Evolutionary conservation across 2,113 vertebrate genomes (phyloP), one percentile per base, ranked within the genome.

Genomic region (Apodemus speciosus): DNA sequence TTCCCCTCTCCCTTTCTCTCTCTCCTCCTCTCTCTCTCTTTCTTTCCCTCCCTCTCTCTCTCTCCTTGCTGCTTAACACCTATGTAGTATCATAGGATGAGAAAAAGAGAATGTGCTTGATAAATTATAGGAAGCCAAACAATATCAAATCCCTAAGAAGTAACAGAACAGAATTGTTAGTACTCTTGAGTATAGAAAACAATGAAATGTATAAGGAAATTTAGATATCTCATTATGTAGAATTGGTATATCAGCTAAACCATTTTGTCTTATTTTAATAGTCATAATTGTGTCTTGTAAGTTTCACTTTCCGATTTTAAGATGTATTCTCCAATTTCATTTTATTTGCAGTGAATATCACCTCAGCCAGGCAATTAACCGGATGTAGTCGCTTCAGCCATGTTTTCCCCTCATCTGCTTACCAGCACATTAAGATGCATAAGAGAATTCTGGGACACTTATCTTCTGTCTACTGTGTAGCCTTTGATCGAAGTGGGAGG

Each of bases 351-450:
- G 99, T 99, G 92, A 98, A 98, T 97, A 98, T 99, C 95, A 98
- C 99, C 97, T 98, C 98, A 94, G 99, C 99, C 97, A 99, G 99
- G 69, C 99, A 99, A 97, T 97, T 98, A 96, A 99, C 99, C 51
- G 99, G 99, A 96, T 98, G 98, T 69, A 98, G 98, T 95, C 99
- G 99, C 79, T 99, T 99, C 96, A 97, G 97, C 97, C 99, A 99
- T 93, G 98, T 98, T 93, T 98, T 99, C 90, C 99, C 99, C 43
- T 98, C 99, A 84, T 99, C 98, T 96, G 98, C 98, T 95, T 99
- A 99, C 97, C 99, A 99, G 98, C 98, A 99, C 97, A 99, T 99
- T 98, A 99, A 99, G 97, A 99, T 99, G 99, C 99, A 99, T 97
- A 99, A 99, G 95, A 98, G 99, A 96, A 99, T 99, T 97, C 98